phyloP scores from a whole-genome alignment of 2,888 invertebrate species.

The Himalopsyche japonica region DNA sequence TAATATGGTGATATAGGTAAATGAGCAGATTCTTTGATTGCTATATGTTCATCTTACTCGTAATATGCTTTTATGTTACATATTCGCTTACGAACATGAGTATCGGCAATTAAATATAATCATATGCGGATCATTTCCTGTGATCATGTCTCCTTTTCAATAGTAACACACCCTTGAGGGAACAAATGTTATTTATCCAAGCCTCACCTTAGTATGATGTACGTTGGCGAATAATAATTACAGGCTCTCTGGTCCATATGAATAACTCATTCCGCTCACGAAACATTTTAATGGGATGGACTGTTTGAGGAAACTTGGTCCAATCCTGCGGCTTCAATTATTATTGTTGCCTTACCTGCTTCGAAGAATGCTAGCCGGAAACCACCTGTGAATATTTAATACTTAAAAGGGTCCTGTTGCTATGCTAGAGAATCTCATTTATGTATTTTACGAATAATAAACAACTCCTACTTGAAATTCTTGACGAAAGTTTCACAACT shows the following conservation, averaged over 20 bases:
- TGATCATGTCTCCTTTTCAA: neutral
- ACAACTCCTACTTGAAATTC: neutral
- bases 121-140: neutral
- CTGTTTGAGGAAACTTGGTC: slow-evolving; percentile 3
- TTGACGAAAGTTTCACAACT: neutral
- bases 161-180: neutral
- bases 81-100: neutral
- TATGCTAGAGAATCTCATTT: neutral
- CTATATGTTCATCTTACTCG: no score
- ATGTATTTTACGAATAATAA: neutral
- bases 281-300: neutral
- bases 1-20: no score
- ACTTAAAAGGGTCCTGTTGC: neutral
- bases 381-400: slow-evolving; percentile 9
- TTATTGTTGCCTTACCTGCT: neutral
- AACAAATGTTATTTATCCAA: neutral
- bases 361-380: slow-evolving; percentile 33
- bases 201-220: neutral
- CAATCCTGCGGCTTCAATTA: neutral
- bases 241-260: slow-evolving; percentile 10
- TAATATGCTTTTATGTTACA: no score
- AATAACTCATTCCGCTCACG: slow-evolving; percentile 33
- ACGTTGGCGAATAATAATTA: neutral
- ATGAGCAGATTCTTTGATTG: no score
- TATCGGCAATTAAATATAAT: neutral